Evolutionary conservation across 2,797 vertebrate genomes (phyloP).

Genomic region (Micromesistius poutassou): DNA sequence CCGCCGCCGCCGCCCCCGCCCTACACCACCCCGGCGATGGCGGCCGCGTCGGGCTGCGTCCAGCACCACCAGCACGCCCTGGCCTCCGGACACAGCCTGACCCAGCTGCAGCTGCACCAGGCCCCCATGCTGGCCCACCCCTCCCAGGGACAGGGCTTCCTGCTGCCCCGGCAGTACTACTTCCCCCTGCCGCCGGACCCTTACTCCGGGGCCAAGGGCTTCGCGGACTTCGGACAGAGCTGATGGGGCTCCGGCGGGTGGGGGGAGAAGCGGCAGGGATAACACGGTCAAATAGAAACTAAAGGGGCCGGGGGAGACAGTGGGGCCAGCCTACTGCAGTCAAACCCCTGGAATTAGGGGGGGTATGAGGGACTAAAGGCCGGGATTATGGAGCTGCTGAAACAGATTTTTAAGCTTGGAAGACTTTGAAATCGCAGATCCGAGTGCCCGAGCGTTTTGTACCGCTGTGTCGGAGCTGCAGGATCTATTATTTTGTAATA

Average conservation of each 20-base stretch:
- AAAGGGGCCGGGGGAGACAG: constrained; percentile 2
- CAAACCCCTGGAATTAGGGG: neutral
- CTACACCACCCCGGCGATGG: constrained; percentile 69
- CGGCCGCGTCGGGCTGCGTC: constrained; percentile 64
- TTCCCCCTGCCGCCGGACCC: constrained; percentile 86
- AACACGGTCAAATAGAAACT: neutral
- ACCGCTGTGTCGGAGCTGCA: constrained; percentile 11
- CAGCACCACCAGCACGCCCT: constrained; percentile 47
- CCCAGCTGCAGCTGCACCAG: constrained; percentile 69
- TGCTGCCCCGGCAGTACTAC: constrained; percentile 89
- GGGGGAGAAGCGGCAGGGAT: constrained; percentile 4
- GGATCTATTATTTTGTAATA: neutral
- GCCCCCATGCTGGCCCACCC: constrained; percentile 54
- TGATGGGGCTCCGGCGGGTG: constrained; percentile 64
- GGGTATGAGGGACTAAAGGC: neutral
- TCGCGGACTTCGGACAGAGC: constrained; percentile 86
- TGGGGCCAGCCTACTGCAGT: neutral
- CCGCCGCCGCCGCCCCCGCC: constrained; percentile 72
- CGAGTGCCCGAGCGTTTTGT: constrained; percentile 14
- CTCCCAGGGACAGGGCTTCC: constrained; percentile 72
- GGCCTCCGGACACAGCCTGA: constrained; percentile 28
- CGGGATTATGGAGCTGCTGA: constrained; percentile 9
- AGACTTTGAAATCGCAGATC: constrained; percentile 23
- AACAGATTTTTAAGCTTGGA: constrained; percentile 15
- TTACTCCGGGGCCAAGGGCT: constrained; percentile 78